Percentiles rank a stretch among this genome's conserved stretches.
Evolutionary conservation across 2,888 invertebrate genomes (phyloP).

Genomic region (Malthinus flaveolus): DNA sequence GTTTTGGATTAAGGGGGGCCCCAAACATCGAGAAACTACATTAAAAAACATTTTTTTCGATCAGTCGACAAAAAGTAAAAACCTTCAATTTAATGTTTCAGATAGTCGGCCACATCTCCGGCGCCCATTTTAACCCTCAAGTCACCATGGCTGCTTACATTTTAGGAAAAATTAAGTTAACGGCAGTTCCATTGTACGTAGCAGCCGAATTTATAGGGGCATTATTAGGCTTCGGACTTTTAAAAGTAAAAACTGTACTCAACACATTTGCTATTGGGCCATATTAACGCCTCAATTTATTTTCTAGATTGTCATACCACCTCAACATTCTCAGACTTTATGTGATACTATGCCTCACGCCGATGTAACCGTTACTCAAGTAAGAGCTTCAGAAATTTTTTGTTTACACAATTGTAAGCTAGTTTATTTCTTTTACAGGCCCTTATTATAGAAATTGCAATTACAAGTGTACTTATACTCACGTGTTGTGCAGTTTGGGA

Average conservation of each 20-base stretch:
- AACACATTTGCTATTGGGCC: neutral
- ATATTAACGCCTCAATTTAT: neutral
- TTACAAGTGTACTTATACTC: constrained; percentile 66
- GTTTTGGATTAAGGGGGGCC: too few relatives aligned
- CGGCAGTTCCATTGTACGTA: constrained; percentile 62
- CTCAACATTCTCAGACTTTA: neutral
- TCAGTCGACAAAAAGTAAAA: too few relatives aligned
- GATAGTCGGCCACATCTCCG: constrained; percentile 77
- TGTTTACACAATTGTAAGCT: neutral
- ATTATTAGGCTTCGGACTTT: constrained; percentile 67
- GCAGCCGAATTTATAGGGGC: constrained; percentile 70
- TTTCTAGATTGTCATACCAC: constrained; percentile 10
- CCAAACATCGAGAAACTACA: too few relatives aligned
- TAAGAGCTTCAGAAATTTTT: neutral
- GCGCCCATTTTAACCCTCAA: constrained; percentile 77
- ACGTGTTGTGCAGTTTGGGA: constrained; percentile 75
- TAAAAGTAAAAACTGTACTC: constrained; percentile 60
- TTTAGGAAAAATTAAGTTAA: constrained; percentile 59
- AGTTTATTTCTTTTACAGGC: constrained; percentile 54
- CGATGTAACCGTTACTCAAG: constrained; percentile 6
- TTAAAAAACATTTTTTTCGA: too few relatives aligned
- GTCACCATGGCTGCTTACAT: constrained; percentile 70
- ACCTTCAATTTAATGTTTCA: constrained; percentile 46
- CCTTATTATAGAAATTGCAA: constrained; percentile 65
- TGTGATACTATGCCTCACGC: constrained; percentile 12